Evolutionary conservation across 2,888 invertebrate species (phyloP).

Genomic region (Hyppa rectilinea): DNA sequence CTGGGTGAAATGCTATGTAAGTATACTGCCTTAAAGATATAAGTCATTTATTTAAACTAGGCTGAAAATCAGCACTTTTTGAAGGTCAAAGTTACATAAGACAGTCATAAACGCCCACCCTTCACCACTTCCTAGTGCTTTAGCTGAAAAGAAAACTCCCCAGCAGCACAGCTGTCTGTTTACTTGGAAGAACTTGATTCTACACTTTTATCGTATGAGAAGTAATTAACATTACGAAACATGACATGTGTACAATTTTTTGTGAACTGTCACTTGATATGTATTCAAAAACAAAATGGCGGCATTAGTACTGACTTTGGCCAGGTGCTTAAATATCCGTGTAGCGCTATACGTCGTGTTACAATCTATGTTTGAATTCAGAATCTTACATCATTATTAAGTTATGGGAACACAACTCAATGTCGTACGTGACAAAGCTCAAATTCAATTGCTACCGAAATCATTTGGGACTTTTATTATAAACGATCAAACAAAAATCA

Average conservation of each 20-base stretch:
- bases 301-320: neutral
- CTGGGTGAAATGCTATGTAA: constrained; percentile 95
- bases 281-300: neutral
- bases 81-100: too few species aligned
- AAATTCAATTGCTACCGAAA: neutral
- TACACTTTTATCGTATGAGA: too few species aligned
- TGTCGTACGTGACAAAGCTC: neutral
- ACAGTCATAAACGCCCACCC: too few species aligned
- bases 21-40: too few species aligned
- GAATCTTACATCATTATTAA: neutral
- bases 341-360: neutral
- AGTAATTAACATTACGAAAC: too few species aligned
- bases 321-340: neutral
- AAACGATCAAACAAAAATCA: neutral
- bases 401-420: neutral
- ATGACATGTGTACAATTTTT: neutral
- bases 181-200: too few species aligned
- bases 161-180: too few species aligned
- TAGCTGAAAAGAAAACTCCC: too few species aligned
- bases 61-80: too few species aligned
- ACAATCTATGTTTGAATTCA: neutral
- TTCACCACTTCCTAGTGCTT: too few species aligned
- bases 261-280: neutral
- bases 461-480: neutral
- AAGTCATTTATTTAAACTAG: too few species aligned